Evolutionary conservation across 1,140 invertebrate species (phyloP).

Genomic region (Delia radicum): DNA sequence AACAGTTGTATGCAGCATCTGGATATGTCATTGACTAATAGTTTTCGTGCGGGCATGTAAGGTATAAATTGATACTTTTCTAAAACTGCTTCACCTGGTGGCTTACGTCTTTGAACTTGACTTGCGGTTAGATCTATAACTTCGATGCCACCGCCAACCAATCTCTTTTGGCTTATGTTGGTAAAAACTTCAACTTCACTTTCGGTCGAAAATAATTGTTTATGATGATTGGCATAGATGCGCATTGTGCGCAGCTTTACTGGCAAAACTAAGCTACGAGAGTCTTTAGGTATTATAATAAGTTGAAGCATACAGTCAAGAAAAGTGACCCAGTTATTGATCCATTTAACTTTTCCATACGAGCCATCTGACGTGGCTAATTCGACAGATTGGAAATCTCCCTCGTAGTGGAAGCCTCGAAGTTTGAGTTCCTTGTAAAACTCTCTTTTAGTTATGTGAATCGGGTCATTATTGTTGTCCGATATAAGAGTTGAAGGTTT

Average conservation of each 20-base stretch:
- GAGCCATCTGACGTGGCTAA: conserved; percentile 54
- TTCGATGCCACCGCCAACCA: conserved; percentile 78
- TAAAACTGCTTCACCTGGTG: conserved; percentile 66
- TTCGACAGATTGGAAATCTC: conserved; percentile 42
- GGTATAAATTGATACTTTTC: conserved; percentile 79
- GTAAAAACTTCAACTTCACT: conserved; percentile 48
- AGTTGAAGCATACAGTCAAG: conserved; percentile 93
- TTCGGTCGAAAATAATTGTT: conserved; percentile 47
- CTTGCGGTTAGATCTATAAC: conserved; percentile 79
- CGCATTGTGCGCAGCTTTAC: conserved; percentile 78
- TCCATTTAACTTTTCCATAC: conserved; percentile 66
- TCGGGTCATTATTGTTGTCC: conserved; percentile 57
- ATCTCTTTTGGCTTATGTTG: conserved; percentile 48
- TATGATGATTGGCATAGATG: conserved; percentile 73
- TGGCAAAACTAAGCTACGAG: conserved; percentile 76
- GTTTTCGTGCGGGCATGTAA: conserved; percentile 58
- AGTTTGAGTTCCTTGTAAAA: conserved; percentile 91
- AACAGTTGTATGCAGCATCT: conserved; percentile 65
- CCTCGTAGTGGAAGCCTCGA: conserved; percentile 85
- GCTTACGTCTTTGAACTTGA: conserved; percentile 70
- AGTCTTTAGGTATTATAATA: conserved; percentile 74
- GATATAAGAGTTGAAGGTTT: conserved; percentile 43
- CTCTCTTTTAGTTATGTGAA: conserved; percentile 67
- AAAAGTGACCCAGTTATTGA: conserved; percentile 86
- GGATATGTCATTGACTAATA: conserved; percentile 44